Conservation (phyloP, 2,888 invertebrate genomes). For the Stomorhina lunata region DNA sequence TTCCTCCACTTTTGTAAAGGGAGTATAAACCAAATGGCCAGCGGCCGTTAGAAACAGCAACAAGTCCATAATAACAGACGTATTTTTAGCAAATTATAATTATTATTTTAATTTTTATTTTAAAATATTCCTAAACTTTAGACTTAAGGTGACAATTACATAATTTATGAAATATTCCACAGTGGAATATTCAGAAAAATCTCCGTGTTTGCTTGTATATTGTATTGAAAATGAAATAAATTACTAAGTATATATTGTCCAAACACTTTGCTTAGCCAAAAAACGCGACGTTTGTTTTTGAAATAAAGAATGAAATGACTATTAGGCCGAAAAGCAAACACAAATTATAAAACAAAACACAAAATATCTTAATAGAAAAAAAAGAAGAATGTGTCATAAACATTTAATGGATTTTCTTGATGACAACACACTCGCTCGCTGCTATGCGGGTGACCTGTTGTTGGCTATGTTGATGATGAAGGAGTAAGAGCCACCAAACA, state of each 20-base stretch:
- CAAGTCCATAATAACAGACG: conserved; percentile 83
- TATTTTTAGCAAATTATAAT: not conserved
- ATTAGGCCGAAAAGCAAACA: conserved; percentile 7
- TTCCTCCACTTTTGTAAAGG: conserved; percentile 99
- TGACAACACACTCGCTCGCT: not conserved
- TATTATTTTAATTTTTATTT: not conserved
- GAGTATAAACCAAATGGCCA: conserved; percentile 91
- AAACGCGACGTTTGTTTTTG: conserved; percentile 29
- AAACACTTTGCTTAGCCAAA: conserved; percentile 36
- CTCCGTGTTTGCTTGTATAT: not conserved
- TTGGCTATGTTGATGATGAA: not conserved
- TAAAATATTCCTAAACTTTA: not conserved
- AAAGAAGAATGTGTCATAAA: conserved; percentile 38
- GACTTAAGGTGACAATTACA: conserved; percentile 44
- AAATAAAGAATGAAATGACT: conserved; percentile 6
- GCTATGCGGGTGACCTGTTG: conserved; percentile 47
- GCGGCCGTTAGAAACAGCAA: conserved; percentile 87
- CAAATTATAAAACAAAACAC: conserved; percentile 15
- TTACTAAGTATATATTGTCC: conserved; percentile 36
- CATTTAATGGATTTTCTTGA: conserved; percentile 8
- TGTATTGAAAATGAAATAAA: conserved; percentile 13
- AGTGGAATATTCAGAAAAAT: not conserved
- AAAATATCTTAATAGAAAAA: not conserved
- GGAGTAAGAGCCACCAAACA: not conserved
- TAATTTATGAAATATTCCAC: conserved; percentile 55